phyloP scores from a whole-genome alignment of 2,113 vertebrate genomes.

The Podocnemis expansa region DNA sequence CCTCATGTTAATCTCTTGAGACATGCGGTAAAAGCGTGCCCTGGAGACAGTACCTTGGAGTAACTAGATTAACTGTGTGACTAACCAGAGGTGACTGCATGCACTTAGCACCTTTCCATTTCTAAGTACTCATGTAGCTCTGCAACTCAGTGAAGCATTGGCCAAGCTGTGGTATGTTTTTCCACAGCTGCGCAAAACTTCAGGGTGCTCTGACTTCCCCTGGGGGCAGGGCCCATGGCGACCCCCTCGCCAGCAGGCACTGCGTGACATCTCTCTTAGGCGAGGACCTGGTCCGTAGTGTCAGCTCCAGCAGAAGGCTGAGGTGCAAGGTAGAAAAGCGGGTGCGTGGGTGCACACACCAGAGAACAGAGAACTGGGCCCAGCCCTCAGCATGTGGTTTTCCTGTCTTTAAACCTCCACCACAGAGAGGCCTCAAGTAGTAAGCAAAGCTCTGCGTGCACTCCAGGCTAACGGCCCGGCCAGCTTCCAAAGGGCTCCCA shows the following conservation, averaged over 20 bases:
- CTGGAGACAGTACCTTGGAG: background rate
- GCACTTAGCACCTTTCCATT: background rate
- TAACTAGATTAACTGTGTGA: too few species aligned
- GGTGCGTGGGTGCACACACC: background rate
- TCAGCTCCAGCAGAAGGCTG: background rate
- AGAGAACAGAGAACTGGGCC: background rate
- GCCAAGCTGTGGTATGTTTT: background rate
- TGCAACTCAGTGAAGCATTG: background rate
- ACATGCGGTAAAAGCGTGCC: background rate
- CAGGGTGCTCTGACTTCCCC: background rate
- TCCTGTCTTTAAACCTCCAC: constrained; percentile 6
- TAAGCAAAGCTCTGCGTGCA: background rate
- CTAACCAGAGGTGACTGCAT: background rate
- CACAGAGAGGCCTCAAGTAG: background rate
- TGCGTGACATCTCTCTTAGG: background rate
- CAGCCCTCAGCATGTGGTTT: background rate
- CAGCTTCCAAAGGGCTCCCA: background rate
- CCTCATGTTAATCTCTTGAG: background rate
- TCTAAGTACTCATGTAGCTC: background rate
- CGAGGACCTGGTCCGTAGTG: background rate
- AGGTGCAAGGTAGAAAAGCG: background rate
- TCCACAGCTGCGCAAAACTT: background rate
- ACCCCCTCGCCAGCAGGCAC: background rate
- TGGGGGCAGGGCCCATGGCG: background rate
- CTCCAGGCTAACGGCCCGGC: background rate